Evolutionary conservation across 1,140 invertebrate genomes (phyloP).

Genomic region (Phthorimaea operculella): DNA sequence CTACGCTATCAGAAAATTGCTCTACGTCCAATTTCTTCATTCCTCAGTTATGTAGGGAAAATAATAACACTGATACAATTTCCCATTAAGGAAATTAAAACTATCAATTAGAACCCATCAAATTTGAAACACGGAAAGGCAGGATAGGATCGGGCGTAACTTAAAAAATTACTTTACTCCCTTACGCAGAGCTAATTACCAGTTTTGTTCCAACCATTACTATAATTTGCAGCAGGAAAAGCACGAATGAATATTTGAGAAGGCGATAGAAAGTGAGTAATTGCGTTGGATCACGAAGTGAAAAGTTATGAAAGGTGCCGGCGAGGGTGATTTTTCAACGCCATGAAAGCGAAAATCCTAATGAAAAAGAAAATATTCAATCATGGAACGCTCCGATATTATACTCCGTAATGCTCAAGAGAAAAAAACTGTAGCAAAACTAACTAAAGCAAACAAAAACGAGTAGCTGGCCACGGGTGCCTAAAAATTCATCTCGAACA

Average conservation of each 20-base stretch:
- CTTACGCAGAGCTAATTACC: conserved; percentile 50
- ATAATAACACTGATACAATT: conserved; percentile 1
- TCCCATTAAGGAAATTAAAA: conserved; percentile 36
- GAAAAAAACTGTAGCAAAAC: conserved; percentile 8
- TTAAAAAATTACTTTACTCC: conserved; percentile 30
- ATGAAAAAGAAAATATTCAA: conserved; percentile 61
- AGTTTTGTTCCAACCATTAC: conserved; percentile 56
- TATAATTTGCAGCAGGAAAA: conserved; percentile 61
- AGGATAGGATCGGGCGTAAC: conserved; percentile 16
- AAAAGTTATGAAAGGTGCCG: conserved; percentile 66
- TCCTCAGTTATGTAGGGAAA: not conserved
- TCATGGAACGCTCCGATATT: conserved; percentile 22
- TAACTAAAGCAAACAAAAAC: conserved; percentile 20
- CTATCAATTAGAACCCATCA: conserved; percentile 20
- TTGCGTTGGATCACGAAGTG: conserved; percentile 64
- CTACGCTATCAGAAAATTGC: too few relatives aligned
- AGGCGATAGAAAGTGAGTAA: conserved; percentile 65
- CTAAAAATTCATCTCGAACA: conserved; percentile 56
- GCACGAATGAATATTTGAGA: conserved; percentile 66
- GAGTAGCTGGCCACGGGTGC: conserved; percentile 22
- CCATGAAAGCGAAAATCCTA: conserved; percentile 54
- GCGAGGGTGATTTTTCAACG: conserved; percentile 56
- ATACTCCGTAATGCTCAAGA: not conserved
- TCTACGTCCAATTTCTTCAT: not conserved
- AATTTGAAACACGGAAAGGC: conserved; percentile 19